Base-by-base conservation (phyloP, 1,140 invertebrate genomes). In the Calephelis virginiensis region DNA sequence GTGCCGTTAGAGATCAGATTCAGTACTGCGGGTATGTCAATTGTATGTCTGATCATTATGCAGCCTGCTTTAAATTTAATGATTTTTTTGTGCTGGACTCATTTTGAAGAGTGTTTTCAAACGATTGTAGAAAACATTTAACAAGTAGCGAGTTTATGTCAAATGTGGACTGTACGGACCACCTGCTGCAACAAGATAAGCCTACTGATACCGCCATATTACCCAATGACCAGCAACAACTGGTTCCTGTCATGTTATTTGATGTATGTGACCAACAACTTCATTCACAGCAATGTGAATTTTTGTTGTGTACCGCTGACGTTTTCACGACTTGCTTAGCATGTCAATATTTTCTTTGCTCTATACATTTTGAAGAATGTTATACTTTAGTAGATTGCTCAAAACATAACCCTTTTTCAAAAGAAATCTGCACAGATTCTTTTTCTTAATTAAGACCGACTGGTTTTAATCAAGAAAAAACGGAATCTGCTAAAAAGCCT, bases 361-460 rank as follows among this genome's bases (percentile, higher is more conserved):
- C 49, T 14, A 14, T 13, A 50, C 49, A 17, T 50, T 50, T 50
- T 50, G 49, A 50, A 50, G 13, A 50, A 17, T 50, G 6, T 50
- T 50, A 14, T 50, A 50, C 49, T 50, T 50, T 14, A 50, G 49
- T 50, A 50, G 13, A 50, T 50, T 50, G 49, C 49, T 50, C 13
- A 17, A 50, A 50, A 13, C 47, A 48, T 49, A 49, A 0, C 13
- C 48, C 48, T n/a, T 49, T 49, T 49, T 49, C 48, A 13, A 49
- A 49, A 49, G 48, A 49, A 49, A 49, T 49, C 48, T 49, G 48
- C 48, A 49, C 48, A 49, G 48, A 49, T n/a, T n/a, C n/a, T n/a
- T n/a, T n/a, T n/a, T n/a, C n/a, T n/a, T n/a, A n/a, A n/a, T n/a
- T 8, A 49, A 49, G 5, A 49, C n/a, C n/a, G n/a, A n/a, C n/a